Conservation (phyloP, 1,140 invertebrate genomes). For the Apocrypta bakeri region DNA sequence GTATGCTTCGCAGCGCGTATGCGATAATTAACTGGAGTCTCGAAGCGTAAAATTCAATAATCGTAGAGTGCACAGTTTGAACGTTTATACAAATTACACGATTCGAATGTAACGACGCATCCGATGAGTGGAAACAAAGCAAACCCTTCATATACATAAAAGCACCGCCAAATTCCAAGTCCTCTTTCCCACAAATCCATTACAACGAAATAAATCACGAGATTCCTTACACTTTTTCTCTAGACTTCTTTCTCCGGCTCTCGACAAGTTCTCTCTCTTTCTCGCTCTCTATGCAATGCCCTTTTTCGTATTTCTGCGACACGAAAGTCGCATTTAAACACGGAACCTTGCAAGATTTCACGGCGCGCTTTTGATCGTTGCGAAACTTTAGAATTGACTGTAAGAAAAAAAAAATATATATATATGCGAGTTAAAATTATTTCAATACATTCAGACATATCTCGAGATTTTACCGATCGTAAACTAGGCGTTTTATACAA, state of each 20-base stretch:
- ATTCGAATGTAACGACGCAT: too few species aligned
- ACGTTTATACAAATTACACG: too few species aligned
- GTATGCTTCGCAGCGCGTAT: background rate
- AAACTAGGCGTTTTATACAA: background rate
- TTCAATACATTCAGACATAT: background rate
- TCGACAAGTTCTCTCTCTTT: background rate
- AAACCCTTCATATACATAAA: too few species aligned
- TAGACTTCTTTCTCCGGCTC: too few species aligned
- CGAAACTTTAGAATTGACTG: background rate
- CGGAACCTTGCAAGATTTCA: background rate
- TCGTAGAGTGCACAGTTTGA: too few species aligned
- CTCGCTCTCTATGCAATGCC: background rate
- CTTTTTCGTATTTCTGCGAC: background rate
- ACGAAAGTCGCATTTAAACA: slow-evolving; percentile 20
- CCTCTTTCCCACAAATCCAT: background rate
- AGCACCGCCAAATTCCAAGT: background rate
- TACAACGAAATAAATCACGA: background rate
- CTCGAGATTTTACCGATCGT: background rate
- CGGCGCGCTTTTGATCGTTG: slow-evolving; percentile 6
- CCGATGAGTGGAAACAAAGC: too few species aligned
- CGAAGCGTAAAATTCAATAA: slow-evolving; percentile 14
- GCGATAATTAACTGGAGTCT: background rate
- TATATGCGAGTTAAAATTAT: background rate
- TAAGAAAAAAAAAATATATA: too few species aligned
- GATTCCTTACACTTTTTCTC: background rate